Evolutionary conservation across 2,113 vertebrate genomes (phyloP), one percentile per base, ranked within the genome.

Genomic region (Acanthisitta chloris): DNA sequence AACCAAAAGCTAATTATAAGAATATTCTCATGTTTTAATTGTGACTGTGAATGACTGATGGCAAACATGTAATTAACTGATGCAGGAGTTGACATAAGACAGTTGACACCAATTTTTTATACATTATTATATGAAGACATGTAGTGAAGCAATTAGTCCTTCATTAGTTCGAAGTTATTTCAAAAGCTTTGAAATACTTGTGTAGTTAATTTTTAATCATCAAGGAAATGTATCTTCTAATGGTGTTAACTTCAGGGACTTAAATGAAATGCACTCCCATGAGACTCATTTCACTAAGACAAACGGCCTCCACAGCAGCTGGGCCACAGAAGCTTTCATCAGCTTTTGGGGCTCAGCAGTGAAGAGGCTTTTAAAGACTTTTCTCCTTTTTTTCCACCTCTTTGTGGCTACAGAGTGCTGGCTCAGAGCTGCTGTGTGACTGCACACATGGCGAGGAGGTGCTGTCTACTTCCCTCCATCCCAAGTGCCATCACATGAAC

Each of bases 21-120:
- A 96, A 95, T 97, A 97, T 97, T 97, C 96, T 97, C 70, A 64
- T 94, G 90, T 94, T 97, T 97, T 98, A 98, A 97, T 97, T 95
- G 95, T 95, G 93, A 36, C 91, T 96, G 45, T 66, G 89, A 80
- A 92, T 97, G 97, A 97, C 95, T 97, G 96, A 97, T 95, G 92
- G 96, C 92, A 98, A 98, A 96, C 92, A 92, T 97, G 92, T 97
- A 97, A 98, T 98, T 98, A 98, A 98, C 96, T 97, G 97, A 96
- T 94, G 97, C 91, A 96, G 88, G 91, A 97, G 94, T 97, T 98
- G 97, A 98, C 96, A 96, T 93, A 85, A 97, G 96, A 95, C 81
- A 79, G 94, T 94, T 94, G 95, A 94, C 94, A 92, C 91, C 90
- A 91, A 87, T 96, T 97, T 97, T 96, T 95, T 88, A 15, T 70